These are phyloP conservation scores for Pammene fasciana DNA, from an alignment of 2,888 invertebrate species.

Conservation along the genomic window DNA sequence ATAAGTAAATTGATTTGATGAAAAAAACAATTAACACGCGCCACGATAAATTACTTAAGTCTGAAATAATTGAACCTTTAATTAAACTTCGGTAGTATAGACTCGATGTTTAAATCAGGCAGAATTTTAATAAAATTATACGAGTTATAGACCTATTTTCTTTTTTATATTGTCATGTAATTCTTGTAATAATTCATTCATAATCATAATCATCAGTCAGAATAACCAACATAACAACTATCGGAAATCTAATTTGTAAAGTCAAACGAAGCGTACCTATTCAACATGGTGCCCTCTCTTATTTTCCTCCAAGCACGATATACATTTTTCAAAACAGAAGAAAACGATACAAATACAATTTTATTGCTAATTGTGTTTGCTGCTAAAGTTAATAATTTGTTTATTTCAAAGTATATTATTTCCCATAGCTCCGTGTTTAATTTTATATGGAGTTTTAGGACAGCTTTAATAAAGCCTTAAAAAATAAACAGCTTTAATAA, in stretches of 20 bases:
- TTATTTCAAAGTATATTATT: not conserved
- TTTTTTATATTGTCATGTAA: no score
- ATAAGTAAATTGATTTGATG: not conserved
- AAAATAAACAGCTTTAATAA: no score
- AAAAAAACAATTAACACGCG: not conserved
- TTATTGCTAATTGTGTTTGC: not conserved
- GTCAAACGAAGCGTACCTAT: no score
- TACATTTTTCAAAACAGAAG: no score
- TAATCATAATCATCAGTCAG: no score
- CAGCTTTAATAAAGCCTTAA: constrained; percentile 31
- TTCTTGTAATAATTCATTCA: no score
- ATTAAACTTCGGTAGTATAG: not conserved
- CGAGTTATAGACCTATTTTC: no score
- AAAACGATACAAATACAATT: no score
- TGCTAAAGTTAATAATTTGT: not conserved
- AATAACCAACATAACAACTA: no score
- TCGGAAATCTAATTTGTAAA: no score
- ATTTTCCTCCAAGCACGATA: no score
- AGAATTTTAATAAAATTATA: not conserved
- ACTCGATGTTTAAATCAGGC: not conserved
- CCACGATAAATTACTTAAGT: not conserved
- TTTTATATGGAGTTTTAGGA: constrained; percentile 5
- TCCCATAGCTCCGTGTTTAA: constrained; percentile 2
- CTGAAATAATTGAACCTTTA: not conserved
- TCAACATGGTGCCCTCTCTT: no score